Conservation (phyloP, 2,797 vertebrate species). For the Gallinago solitaria region DNA sequence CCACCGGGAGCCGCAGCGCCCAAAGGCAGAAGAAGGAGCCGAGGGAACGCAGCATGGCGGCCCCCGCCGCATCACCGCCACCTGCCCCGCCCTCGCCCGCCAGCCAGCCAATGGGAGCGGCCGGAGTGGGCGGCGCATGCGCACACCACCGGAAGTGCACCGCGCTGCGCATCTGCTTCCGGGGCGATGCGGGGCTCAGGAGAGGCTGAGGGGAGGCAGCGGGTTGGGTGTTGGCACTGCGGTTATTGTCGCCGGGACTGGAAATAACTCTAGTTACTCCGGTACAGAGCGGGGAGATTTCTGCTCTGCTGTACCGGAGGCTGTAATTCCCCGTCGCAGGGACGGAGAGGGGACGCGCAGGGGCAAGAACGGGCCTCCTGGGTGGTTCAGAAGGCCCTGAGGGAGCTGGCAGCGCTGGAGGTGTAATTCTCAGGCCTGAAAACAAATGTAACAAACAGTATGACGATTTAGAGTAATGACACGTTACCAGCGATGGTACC, state of each 20-base stretch:
- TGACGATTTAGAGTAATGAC: fast-evolving
- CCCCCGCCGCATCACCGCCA: background rate
- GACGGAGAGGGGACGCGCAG: fast-evolving
- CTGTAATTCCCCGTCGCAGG: fast-evolving
- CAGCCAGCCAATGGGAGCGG: background rate
- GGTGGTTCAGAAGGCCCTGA: fast-evolving
- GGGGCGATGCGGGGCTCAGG: fast-evolving
- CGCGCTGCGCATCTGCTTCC: fast-evolving
- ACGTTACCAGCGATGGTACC: fast-evolving
- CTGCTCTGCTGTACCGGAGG: fast-evolving
- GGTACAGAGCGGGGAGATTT: fast-evolving
- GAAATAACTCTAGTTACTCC: too few relatives aligned
- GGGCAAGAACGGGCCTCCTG: background rate
- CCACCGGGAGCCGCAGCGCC: slow-evolving; percentile 27
- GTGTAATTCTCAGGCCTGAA: background rate
- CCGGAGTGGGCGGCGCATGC: background rate
- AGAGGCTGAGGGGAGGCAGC: fast-evolving
- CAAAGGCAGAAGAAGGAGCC: slow-evolving; percentile 54
- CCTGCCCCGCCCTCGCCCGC: background rate
- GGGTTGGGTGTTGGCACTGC: fast-evolving
- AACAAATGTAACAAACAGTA: fast-evolving
- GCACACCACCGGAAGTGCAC: background rate
- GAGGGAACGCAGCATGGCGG: slow-evolving; percentile 33
- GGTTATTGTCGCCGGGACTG: fast-evolving
- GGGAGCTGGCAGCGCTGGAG: background rate